phyloP scores from a whole-genome alignment of 2,888 invertebrate genomes.

The Agrochola macilenta region DNA sequence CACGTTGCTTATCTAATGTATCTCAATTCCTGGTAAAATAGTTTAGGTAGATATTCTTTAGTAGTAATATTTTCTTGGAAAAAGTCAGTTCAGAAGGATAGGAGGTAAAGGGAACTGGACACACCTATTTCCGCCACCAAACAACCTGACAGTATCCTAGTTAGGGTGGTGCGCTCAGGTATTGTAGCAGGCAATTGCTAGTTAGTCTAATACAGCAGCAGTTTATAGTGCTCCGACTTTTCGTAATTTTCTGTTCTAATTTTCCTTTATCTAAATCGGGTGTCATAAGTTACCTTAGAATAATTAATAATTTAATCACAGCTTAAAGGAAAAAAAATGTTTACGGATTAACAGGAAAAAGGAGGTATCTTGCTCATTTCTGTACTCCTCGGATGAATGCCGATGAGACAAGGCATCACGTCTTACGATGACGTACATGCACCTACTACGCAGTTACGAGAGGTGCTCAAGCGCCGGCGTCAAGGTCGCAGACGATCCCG shows the following conservation, averaged over 20 bases:
- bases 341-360: background rate
- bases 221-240: background rate
- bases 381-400: conserved; percentile 31
- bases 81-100: background rate
- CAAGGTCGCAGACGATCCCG: conserved; percentile 73
- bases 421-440: conserved; percentile 15
- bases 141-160: background rate
- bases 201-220: background rate
- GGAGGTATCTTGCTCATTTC: background rate
- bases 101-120: background rate
- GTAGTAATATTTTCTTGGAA: background rate
- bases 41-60: conserved; percentile 9
- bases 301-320: background rate
- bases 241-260: background rate
- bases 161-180: background rate
- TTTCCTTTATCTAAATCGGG: background rate
- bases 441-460: conserved; percentile 42
- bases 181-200: background rate
- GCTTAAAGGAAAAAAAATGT: background rate
- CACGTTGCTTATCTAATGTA: conserved; percentile 20
- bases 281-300: background rate
- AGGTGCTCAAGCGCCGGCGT: conserved; percentile 63
- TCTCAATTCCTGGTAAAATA: conserved; percentile 42
- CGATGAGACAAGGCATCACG: conserved; percentile 16
- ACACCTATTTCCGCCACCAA: background rate